These are phyloP conservation scores for Haliclystus octoradiatus DNA, from an alignment of 30 jellyfish, hydroid and myxozoan species.

Conservation along the genomic window DNA sequence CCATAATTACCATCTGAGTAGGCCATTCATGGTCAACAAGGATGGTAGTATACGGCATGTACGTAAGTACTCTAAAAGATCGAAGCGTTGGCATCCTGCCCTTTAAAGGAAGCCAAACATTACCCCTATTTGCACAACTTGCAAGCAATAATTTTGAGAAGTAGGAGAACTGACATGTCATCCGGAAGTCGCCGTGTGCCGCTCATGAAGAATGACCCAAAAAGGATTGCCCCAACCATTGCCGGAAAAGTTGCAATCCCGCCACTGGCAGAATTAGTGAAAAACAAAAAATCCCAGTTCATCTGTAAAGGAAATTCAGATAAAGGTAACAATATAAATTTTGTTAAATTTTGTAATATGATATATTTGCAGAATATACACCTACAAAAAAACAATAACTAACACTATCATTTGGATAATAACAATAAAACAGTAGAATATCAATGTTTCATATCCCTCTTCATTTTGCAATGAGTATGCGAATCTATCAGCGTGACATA, in stretches of 20 bases:
- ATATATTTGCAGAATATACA: too few relatives aligned
- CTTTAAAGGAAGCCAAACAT: constrained; percentile 8
- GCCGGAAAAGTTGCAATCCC: constrained; percentile 7
- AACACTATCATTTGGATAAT: too few relatives aligned
- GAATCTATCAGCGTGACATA: neutral
- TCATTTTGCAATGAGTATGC: neutral
- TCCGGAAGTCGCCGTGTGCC: neutral
- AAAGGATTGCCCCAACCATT: constrained; percentile 19
- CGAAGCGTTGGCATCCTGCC: constrained; percentile 14
- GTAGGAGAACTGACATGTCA: neutral
- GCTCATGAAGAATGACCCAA: constrained; percentile 10
- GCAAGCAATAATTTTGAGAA: neutral
- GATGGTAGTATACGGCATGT: constrained; percentile 10
- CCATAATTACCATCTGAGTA: constrained; percentile 14
- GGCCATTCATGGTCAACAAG: constrained; percentile 15
- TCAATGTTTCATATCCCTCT: neutral
- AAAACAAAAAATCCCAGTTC: neutral
- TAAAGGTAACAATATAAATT: too few relatives aligned
- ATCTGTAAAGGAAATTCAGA: too few relatives aligned
- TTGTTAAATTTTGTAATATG: too few relatives aligned
- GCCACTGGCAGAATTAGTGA: neutral
- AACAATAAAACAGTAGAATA: too few relatives aligned
- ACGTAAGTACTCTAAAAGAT: constrained; percentile 10
- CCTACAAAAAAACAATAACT: too few relatives aligned
- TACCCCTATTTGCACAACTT: constrained; percentile 4